A percentile compares a stretch with the other conserved stretches of the same genome.
Evolutionary conservation across 2,113 vertebrate species (phyloP).

Genomic region (Spea multiplicata): DNA sequence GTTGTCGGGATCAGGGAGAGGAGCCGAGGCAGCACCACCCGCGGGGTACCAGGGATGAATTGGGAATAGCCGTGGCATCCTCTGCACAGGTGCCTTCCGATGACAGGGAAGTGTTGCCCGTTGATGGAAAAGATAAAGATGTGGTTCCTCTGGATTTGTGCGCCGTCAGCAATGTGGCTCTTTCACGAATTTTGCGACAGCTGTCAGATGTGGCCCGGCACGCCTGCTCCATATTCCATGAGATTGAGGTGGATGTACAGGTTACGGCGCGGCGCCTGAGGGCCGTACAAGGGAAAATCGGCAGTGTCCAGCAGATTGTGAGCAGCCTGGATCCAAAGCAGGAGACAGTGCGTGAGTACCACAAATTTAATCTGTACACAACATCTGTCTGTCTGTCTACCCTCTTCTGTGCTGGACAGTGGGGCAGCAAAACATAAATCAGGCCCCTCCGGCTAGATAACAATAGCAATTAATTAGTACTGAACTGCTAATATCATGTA

Average conservation of each 20-base stretch:
- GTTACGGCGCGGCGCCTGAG: slow-evolving; percentile 78
- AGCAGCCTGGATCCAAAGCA: slow-evolving; percentile 84
- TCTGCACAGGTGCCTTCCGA: slow-evolving; percentile 39
- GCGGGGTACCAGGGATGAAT: slow-evolving; percentile 43
- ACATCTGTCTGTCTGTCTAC: slow-evolving; percentile 12
- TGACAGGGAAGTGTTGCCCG: slow-evolving; percentile 33
- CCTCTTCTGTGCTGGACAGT: background rate
- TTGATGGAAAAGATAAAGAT: slow-evolving; percentile 56
- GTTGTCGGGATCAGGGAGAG: slow-evolving; percentile 46
- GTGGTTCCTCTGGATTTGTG: slow-evolving; percentile 73
- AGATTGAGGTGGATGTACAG: slow-evolving; percentile 85
- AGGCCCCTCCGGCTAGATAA: slow-evolving; percentile 3
- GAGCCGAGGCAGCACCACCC: slow-evolving; percentile 50
- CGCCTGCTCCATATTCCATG: slow-evolving; percentile 90
- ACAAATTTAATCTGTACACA: background rate
- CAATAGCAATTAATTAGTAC: background rate
- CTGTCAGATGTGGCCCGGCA: slow-evolving; percentile 92
- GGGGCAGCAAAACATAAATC: background rate
- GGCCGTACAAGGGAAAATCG: slow-evolving; percentile 81
- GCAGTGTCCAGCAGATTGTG: slow-evolving; percentile 73
- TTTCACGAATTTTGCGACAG: slow-evolving; percentile 88
- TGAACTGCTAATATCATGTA: slow-evolving; percentile 2
- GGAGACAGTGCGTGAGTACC: slow-evolving; percentile 95
- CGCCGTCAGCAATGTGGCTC: slow-evolving; percentile 82
- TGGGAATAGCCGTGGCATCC: slow-evolving; percentile 3